Percentiles rank a stretch among this genome's conserved stretches.
These are phyloP conservation scores for Arvicanthis niloticus DNA, from an alignment of 2,113 vertebrate genomes.

Conservation along the genomic window DNA sequence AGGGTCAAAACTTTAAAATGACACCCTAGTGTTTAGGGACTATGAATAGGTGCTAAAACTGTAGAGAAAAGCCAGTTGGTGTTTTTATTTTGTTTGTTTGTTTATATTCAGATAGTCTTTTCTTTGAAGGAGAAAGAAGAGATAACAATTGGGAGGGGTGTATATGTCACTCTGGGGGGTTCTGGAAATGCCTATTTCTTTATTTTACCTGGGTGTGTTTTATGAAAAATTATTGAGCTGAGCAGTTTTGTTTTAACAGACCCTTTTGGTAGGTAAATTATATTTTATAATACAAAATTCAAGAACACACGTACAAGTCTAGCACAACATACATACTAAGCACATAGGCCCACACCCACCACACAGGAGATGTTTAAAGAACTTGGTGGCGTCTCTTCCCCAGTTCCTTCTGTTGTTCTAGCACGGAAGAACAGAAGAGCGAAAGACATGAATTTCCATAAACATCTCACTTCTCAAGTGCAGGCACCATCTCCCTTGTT, in stretches of 20 bases:
- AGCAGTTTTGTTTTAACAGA: neutral
- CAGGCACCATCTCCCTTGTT: neutral
- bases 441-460: slow-evolving; percentile 24
- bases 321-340: neutral
- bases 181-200: neutral
- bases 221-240: neutral
- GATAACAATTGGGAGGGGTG: neutral
- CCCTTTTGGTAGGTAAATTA: neutral
- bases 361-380: neutral
- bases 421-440: neutral
- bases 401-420: neutral
- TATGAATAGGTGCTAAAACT: neutral
- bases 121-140: neutral
- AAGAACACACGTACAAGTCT: neutral
- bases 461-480: slow-evolving; percentile 11
- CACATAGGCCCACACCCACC: neutral
- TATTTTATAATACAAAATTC: neutral
- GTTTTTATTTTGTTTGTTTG: neutral
- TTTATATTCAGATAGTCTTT: neutral
- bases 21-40: neutral
- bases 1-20: neutral
- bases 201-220: neutral
- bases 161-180: neutral
- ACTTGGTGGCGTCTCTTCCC: neutral
- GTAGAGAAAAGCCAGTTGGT: neutral